Evolutionary conservation across 2,888 invertebrate species (phyloP), one percentile per base, ranked within the genome.

Genomic region (Mesopsocus fuscifrons): DNA sequence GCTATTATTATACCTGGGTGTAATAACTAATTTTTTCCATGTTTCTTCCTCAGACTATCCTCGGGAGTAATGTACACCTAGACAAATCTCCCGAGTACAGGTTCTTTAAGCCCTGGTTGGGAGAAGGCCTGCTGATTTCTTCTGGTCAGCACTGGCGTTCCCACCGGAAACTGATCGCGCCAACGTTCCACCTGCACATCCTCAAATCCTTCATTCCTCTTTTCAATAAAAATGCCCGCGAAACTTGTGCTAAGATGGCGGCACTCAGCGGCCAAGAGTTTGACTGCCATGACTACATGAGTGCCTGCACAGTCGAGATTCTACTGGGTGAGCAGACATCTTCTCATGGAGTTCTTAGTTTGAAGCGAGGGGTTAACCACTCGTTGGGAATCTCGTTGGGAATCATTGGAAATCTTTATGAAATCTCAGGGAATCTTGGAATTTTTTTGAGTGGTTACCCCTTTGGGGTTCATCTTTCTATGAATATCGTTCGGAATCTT

Each of bases 171-270:
- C 64, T 85, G 51, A 85, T 85, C 51, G 84, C 85, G 8, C 85
- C 85, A 35, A 84, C 84, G 48, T 85, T 85, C 74, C 84, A 85
- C 57, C 66, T 85, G 61, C 84, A 85, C 60, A 82, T 85, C 1
- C 63, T 85, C 52, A 84, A 84, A 66, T 80, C 81, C 52, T 85
- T 85, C 65, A 80, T 85, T 53, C 80, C 81, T 55, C 65, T 84
- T 26, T 85, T 85, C 66, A 84, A 85, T 57, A 78, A 77, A 48
- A 51, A 52, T 46, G 49, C 49, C 34, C 38, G 45, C 20, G 50
- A 46, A 21, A 48, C 49, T 2, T 48, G 49, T 41, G 48, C 49
- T 8, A 52, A 53, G 43, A 52, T 56, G 51, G 42, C 47, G 20
- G 51, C 49, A 34, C 50, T 52, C 34, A 47, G 48, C 15, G 49